Percentiles rank a stretch among this genome's conserved stretches.
Evolutionary conservation across 1,140 invertebrate species (phyloP).

Genomic region (Araneus ventricosus): DNA sequence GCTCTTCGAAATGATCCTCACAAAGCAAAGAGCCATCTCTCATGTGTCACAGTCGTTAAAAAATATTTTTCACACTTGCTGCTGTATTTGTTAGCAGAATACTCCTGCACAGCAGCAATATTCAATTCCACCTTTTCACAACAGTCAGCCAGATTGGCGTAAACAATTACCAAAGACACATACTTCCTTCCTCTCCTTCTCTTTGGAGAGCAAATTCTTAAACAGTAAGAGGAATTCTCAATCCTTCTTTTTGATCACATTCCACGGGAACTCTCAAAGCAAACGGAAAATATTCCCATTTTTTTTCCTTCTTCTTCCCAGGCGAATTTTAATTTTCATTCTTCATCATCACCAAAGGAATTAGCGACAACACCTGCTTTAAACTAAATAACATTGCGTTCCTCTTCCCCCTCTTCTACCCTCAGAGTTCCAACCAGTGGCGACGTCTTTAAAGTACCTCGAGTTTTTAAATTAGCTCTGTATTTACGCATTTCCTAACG

Average conservation of each 20-base stretch:
- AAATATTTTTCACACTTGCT: not conserved
- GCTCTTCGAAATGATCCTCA: not conserved
- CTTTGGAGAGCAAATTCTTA: constrained; percentile 37
- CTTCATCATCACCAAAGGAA: constrained; percentile 65
- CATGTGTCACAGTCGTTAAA: constrained; percentile 19
- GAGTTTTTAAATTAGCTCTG: constrained; percentile 71
- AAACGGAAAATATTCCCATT: constrained; percentile 69
- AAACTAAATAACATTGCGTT: constrained; percentile 59
- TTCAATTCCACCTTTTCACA: constrained; percentile 35
- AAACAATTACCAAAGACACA: constrained; percentile 72
- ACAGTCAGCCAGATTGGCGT: constrained; percentile 24
- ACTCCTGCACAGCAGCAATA: not conserved
- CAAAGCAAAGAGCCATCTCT: constrained; percentile 9
- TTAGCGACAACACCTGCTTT: constrained; percentile 69
- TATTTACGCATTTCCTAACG: constrained; percentile 71
- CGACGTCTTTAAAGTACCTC: constrained; percentile 52
- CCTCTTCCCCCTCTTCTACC: not conserved
- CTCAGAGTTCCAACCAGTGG: not conserved
- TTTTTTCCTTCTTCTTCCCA: constrained; percentile 11
- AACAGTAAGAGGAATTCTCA: constrained; percentile 57
- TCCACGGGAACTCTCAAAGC: constrained; percentile 55
- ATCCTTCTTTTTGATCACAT: constrained; percentile 66
- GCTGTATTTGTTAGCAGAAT: constrained; percentile 30
- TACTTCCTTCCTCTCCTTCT: constrained; percentile 24
- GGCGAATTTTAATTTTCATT: constrained; percentile 69